Base-by-base conservation (phyloP, 2,888 invertebrate species). In the Tenthredo amoena region DNA sequence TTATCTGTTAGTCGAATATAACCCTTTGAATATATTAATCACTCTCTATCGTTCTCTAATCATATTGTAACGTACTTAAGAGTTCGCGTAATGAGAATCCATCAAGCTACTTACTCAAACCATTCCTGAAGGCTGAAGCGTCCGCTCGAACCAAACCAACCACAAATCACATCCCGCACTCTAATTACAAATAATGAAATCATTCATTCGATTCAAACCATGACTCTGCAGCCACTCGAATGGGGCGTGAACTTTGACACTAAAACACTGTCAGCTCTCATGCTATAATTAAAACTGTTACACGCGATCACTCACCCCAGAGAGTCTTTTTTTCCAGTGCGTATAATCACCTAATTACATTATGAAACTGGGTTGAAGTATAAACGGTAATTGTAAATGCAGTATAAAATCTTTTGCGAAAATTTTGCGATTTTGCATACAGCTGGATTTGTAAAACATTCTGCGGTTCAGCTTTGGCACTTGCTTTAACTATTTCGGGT, bases 1-100 rank as follows among this genome's bases (percentile, higher is more conserved):
- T 43, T 15, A 12, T 34, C 12, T 34, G 26, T 40, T 6, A 15
- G 47, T 18, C 26, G 9, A 15, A 12, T 55, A n/a, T 68, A 34
- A n/a, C 50, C 21, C 40, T 83, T 83, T 71, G 68, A 50, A 83
- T 83, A 50, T 68, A 68, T 83, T 83, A 68, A 83, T 83, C 68
- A 83, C 43, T 43, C 37, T 40, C 47, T 31, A 34, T 68, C 40
- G 50, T 12, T 81, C 26, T 37, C 21, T 81, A 21, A 62, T 81
- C 62, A 62, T 40, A 43, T 21, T 26, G 7, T 62, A 81, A 81
- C 58, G 26, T 40, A 21, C 9, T 40, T 77, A 62, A 40, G 21
- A 81, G 58, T 81, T 81, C 7, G 10, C 55, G 77, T 21, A 81
- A 62, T 40, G 21, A 21, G 62, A 81, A 58, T 79, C 37, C 40